Conservation (phyloP, 1,140 invertebrate genomes). For the Cyclina sinensis region DNA sequence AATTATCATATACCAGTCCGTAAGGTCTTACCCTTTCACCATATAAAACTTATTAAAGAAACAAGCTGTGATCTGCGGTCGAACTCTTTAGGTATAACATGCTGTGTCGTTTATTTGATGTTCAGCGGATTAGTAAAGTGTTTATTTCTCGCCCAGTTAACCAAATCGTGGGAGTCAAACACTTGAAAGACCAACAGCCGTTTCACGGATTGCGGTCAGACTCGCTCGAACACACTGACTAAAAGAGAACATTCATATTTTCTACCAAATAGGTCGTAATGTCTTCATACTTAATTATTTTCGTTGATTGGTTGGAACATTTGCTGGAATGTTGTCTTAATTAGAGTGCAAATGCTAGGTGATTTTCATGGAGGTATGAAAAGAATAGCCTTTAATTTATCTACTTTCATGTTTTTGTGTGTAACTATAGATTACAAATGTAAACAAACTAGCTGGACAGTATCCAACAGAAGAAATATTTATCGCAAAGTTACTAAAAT, state of each 20-base stretch:
- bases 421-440: too few relatives aligned
- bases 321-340: background rate
- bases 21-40: background rate
- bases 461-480: too few relatives aligned
- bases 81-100: background rate
- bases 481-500: too few relatives aligned
- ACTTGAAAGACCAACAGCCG: background rate
- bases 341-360: too few relatives aligned
- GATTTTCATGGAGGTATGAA: too few relatives aligned
- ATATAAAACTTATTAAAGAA: background rate
- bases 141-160: constrained; percentile 54
- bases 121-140: constrained; percentile 6
- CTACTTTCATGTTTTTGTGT: too few relatives aligned
- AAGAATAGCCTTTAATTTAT: too few relatives aligned
- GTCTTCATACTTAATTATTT: background rate
- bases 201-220: background rate
- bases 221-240: background rate
- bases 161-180: background rate
- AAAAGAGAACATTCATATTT: background rate
- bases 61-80: constrained; percentile 9
- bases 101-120: background rate
- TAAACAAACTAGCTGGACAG: too few relatives aligned
- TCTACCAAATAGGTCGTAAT: background rate
- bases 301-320: background rate
- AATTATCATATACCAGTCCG: too few relatives aligned